Evolutionary conservation across 2,797 vertebrate species (phyloP).

Genomic region (Rhodeus uyekii): DNA sequence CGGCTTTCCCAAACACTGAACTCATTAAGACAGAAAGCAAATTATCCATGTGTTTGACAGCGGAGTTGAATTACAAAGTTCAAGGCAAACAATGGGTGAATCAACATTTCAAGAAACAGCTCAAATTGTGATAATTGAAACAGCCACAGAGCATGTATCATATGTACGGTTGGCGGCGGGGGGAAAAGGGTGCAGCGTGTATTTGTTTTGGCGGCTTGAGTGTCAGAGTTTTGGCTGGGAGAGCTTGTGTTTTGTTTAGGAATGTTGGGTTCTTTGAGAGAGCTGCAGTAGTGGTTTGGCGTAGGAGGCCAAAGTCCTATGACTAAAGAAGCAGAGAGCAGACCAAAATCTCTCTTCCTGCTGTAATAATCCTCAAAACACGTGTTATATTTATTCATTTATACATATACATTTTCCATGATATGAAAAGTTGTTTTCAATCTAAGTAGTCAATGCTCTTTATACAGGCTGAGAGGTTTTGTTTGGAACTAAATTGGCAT

Average conservation of each 20-base stretch:
- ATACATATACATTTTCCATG: constrained; percentile 33
- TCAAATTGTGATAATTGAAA: constrained; percentile 48
- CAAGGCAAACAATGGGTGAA: constrained; percentile 41
- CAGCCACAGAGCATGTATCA: constrained; percentile 24
- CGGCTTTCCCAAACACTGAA: constrained; percentile 57
- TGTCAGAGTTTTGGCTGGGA: constrained; percentile 47
- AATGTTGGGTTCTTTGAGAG: constrained; percentile 39
- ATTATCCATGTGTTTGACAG: constrained; percentile 45
- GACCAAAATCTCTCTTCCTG: constrained; percentile 45
- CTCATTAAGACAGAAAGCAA: constrained; percentile 50
- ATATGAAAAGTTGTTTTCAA: neutral
- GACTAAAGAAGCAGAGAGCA: constrained; percentile 53
- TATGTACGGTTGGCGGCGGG: neutral
- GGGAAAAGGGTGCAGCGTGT: constrained; percentile 15
- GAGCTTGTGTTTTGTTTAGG: constrained; percentile 45
- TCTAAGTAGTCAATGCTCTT: constrained; percentile 25
- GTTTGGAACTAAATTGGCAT: constrained; percentile 44
- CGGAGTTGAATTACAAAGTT: constrained; percentile 32
- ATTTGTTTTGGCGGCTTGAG: constrained; percentile 49
- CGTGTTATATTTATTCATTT: constrained; percentile 29
- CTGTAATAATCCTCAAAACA: constrained; percentile 24
- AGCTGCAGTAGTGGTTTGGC: constrained; percentile 35
- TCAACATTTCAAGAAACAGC: constrained; percentile 37
- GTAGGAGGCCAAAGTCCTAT: constrained; percentile 52
- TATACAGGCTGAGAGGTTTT: constrained; percentile 43